Base-by-base conservation (phyloP, 1,140 invertebrate genomes). In the Heliconius himera region DNA sequence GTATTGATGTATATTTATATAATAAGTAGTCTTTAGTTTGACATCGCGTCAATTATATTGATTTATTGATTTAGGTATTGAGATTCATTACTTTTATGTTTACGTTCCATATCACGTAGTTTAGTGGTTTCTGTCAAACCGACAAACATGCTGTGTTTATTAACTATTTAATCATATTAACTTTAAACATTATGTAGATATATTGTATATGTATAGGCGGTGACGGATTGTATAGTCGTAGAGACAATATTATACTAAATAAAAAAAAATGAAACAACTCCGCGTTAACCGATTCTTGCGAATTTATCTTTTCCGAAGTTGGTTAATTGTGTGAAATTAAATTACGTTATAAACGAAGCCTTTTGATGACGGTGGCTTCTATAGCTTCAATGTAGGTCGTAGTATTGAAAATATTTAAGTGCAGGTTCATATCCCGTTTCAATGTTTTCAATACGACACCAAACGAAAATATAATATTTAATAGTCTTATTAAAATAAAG, bases 41-140 rank as follows among this genome's bases (percentile, higher is more conserved):
- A 80, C 79, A 56, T 82, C 89, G 84, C 89, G 90, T 93, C 92
- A 92, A 92, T 93, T 93, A 93, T 76, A 82, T 86, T 79, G 74
- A 83, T 90, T 77, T 78, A 81, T 60, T 78, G 74, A 36, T 75
- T 90, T 89, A 83, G 85, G 81, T 87, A 84, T 82, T 29, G 80
- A 85, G 83, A 82, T 86, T 87, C 80, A 82, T 77, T 60, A 76
- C 72, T 84, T 83, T 83, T 87, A 76, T 88, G 80, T 91, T 66
- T 89, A 88, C 84, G 85, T 93, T 92, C 88, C 91, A 89, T 90
- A 90, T 91, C 88, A 91, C 70, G 80, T 89, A 90, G 88, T 74
- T 77, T 88, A 84, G 85, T 80, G 60, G 86, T 56, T 79, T 81
- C 54, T 85, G 79, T 81, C 83, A 83, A 78, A 85, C 85, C 85